Evolutionary conservation across 1,140 invertebrate genomes (phyloP).

Genomic region (Paramacrobiotus metropolitanus): DNA sequence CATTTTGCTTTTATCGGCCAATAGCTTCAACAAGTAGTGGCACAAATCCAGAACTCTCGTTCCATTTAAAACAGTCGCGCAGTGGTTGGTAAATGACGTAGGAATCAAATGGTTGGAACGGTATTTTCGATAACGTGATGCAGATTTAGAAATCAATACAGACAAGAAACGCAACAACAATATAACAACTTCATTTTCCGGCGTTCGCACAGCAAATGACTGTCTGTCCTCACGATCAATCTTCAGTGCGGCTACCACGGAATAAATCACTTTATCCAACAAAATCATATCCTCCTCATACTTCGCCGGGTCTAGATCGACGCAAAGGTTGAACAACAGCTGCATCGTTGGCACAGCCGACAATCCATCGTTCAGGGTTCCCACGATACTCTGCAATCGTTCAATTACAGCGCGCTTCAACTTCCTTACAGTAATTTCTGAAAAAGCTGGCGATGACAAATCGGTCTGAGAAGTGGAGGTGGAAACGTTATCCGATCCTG

Average conservation of each 20-base stretch:
- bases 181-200: conserved; percentile 52
- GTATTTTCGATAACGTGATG: conserved; percentile 2
- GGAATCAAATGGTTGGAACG: background rate
- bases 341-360: background rate
- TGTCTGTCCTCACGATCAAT: conserved; percentile 29
- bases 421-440: background rate
- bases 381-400: background rate
- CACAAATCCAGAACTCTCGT: conserved; percentile 58
- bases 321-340: conserved; percentile 14
- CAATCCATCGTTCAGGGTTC: background rate
- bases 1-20: conserved; percentile 33
- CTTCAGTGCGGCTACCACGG: conserved; percentile 49
- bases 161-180: conserved; percentile 53
- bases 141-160: conserved; percentile 14
- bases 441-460: background rate
- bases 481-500: background rate
- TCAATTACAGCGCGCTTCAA: background rate
- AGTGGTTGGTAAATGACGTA: background rate
- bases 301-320: conserved; percentile 46
- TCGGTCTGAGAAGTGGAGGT: background rate
- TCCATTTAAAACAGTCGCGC: conserved; percentile 44
- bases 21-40: conserved; percentile 44
- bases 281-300: conserved; percentile 50
- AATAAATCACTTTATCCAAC: conserved; percentile 44
- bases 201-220: conserved; percentile 30